Evolutionary conservation across 53 echinoderm and acorn worm species (phyloP).

Genomic region (Temnopleurus reevesii): DNA sequence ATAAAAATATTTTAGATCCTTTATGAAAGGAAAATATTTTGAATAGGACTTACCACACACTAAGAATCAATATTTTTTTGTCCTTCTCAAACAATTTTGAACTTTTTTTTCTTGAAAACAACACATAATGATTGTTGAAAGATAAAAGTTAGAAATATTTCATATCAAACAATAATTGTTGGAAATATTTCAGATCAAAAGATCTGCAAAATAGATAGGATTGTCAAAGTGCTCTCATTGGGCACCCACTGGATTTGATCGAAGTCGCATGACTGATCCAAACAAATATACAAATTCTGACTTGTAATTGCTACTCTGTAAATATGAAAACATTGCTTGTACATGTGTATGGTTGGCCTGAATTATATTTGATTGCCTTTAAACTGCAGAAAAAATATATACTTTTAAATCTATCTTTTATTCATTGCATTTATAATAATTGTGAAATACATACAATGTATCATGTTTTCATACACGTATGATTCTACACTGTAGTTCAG

Average conservation of each 20-base stretch:
- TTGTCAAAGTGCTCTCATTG: not conserved
- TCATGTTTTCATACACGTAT: too few relatives aligned
- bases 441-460: too few relatives aligned
- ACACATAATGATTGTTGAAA: not conserved
- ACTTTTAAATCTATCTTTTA: too few relatives aligned
- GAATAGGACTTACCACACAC: not conserved
- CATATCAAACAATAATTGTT: not conserved
- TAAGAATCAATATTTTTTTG: not conserved
- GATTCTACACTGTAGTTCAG: too few relatives aligned
- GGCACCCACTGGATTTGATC: not conserved
- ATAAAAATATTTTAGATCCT: too few relatives aligned
- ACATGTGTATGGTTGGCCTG: too few relatives aligned
- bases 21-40: not conserved
- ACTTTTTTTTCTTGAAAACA: not conserved
- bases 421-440: too few relatives aligned
- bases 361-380: too few relatives aligned
- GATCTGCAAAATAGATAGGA: not conserved
- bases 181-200: not conserved
- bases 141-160: not conserved
- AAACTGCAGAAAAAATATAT: too few relatives aligned
- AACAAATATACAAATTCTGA: constrained; percentile 2
- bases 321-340: constrained; percentile 37
- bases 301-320: not conserved
- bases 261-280: not conserved
- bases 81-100: not conserved